phyloP scores from a whole-genome alignment of 30 jellyfish, hydroid and myxozoan species.

The Aurelia sp. region DNA sequence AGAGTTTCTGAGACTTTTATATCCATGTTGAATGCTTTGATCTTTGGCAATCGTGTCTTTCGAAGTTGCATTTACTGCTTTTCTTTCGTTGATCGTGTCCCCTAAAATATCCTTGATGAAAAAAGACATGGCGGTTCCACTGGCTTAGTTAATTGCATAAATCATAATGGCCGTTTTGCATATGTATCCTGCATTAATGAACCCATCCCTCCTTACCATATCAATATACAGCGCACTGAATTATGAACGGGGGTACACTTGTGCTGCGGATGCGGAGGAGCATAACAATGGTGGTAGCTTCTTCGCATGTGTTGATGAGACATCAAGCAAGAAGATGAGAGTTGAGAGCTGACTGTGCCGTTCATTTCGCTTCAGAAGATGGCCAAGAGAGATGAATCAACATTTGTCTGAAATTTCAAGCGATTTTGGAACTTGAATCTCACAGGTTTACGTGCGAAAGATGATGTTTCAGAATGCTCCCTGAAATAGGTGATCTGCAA shows the following conservation, averaged over 20 bases:
- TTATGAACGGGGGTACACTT: slow-evolving; percentile 38
- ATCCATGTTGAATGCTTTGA: neutral
- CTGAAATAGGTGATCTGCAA: no score
- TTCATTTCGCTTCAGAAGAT: no score
- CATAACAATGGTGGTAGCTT: no score
- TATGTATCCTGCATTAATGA: slow-evolving; percentile 26
- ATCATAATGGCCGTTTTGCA: neutral
- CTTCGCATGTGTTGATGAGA: no score
- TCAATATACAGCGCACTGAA: slow-evolving; percentile 33
- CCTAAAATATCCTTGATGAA: slow-evolving; percentile 74
- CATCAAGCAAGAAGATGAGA: no score
- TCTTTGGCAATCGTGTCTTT: neutral
- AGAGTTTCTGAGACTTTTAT: neutral
- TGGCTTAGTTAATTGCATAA: slow-evolving; percentile 16
- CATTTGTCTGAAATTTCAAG: no score
- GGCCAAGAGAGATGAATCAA: no score
- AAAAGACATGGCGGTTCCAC: slow-evolving; percentile 54
- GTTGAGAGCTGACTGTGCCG: no score
- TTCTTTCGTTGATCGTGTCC: slow-evolving; percentile 15
- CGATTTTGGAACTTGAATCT: no score
- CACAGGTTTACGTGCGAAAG: no score
- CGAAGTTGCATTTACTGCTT: slow-evolving; percentile 11
- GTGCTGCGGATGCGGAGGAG: no score
- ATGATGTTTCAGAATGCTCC: no score
- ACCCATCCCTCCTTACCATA: slow-evolving; percentile 22